phyloP scores from a whole-genome alignment of 2,888 invertebrate species.

The Acrocyrtus sp. region DNA sequence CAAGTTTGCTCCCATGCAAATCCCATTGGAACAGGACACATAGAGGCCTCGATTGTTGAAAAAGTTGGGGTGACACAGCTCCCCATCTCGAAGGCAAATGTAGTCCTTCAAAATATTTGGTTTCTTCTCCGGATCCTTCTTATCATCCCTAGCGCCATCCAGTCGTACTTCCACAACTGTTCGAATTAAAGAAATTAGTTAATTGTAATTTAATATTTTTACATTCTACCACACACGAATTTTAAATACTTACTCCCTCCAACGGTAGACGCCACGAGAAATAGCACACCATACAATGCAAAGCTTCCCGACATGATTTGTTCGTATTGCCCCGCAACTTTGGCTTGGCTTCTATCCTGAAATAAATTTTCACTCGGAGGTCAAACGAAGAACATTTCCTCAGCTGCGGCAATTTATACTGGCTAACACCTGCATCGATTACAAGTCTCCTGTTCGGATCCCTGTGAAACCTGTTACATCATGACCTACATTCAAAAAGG shows the following conservation, averaged over 20 bases:
- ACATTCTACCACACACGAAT: neutral
- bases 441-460: too few species aligned
- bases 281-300: neutral
- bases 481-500: too few species aligned
- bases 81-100: neutral
- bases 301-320: neutral
- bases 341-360: too few species aligned
- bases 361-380: too few species aligned
- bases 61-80: constrained; percentile 18
- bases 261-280: neutral
- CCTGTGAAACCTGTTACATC: too few species aligned
- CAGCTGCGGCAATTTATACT: too few species aligned
- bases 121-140: neutral
- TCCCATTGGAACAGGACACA: constrained; percentile 40
- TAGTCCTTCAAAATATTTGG: neutral
- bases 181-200: neutral
- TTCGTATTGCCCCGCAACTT: neutral
- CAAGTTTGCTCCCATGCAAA: constrained; percentile 44
- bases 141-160: neutral
- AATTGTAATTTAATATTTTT: neutral
- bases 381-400: too few species aligned
- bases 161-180: neutral
- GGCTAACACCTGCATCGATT: too few species aligned
- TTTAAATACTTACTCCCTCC: neutral
- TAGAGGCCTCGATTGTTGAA: constrained; percentile 27